A percentile compares a stretch with the other conserved stretches of the same genome.
Evolutionary conservation across 2,113 vertebrate genomes (phyloP).

Genomic region (Notiomystis cincta): DNA sequence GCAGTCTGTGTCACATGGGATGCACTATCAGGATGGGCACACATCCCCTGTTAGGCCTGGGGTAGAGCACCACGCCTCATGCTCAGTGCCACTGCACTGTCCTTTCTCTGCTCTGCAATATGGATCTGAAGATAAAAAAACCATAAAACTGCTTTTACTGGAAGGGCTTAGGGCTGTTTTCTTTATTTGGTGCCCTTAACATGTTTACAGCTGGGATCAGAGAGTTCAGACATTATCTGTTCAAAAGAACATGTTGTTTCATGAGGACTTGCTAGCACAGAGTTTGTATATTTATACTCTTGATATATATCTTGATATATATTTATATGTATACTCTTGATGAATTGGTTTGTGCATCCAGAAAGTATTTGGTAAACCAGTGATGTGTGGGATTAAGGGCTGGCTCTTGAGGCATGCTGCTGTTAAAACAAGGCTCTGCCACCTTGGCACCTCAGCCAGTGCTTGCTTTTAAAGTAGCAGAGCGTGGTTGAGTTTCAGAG

Average conservation of each 20-base stretch:
- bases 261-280: not conserved
- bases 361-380: not conserved
- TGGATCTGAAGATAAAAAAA: not conserved
- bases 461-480: not conserved
- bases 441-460: not conserved
- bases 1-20: not conserved
- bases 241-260: not conserved
- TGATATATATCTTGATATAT: too few species aligned
- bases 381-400: not conserved
- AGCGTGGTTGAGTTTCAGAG: not conserved
- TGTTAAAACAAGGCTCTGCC: not conserved
- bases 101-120: not conserved
- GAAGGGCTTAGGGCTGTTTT: accelerated
- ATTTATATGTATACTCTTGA: too few species aligned
- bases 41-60: accelerated
- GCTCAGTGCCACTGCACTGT: not conserved
- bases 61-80: accelerated
- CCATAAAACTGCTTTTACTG: not conserved
- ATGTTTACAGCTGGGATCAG: not conserved
- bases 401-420: not conserved
- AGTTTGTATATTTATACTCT: too few species aligned
- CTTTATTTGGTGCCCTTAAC: not conserved
- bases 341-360: not conserved
- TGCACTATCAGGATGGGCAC: not conserved
- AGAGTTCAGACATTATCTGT: not conserved